Percentiles rank a stretch among this genome's conserved stretches.
These are phyloP conservation scores for Drosophila ezoana DNA, from an alignment of 2,888 invertebrate species.

Conservation along the genomic window DNA sequence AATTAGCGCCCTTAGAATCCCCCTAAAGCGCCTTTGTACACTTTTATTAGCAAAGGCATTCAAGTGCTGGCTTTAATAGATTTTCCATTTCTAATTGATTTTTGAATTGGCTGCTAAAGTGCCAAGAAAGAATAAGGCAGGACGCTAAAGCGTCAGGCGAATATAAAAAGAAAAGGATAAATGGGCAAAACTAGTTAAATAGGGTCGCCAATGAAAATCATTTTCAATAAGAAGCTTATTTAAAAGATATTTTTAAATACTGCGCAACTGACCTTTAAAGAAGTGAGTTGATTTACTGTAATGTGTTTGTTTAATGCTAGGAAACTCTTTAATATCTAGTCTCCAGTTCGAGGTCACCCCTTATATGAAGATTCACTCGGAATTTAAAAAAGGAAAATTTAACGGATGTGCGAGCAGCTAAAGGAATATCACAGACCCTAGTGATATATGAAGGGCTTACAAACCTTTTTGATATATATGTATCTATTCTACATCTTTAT, in stretches of 20 bases:
- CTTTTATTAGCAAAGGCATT: conserved; percentile 21
- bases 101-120: conserved; percentile 21
- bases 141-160: not conserved
- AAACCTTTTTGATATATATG: too few species aligned
- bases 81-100: conserved; percentile 35
- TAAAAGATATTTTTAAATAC: not conserved
- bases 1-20: conserved; percentile 40
- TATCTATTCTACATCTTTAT: too few species aligned
- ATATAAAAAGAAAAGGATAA: not conserved
- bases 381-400: too few species aligned
- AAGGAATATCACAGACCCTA: too few species aligned
- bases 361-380: too few species aligned
- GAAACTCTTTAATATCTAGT: too few species aligned
- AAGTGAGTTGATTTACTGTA: not conserved
- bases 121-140: not conserved
- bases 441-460: too few species aligned
- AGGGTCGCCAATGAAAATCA: not conserved
- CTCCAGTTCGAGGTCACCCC: too few species aligned
- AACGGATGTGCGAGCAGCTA: too few species aligned
- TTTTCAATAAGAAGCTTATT: not conserved
- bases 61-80: conserved; percentile 18
- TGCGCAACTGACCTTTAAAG: not conserved
- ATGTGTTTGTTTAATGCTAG: not conserved
- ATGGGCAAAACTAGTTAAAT: not conserved
- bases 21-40: conserved; percentile 13